Evolutionary conservation across 2,888 invertebrate species (phyloP), one percentile per base, ranked within the genome.

Genomic region (Amaurobius ferox): DNA sequence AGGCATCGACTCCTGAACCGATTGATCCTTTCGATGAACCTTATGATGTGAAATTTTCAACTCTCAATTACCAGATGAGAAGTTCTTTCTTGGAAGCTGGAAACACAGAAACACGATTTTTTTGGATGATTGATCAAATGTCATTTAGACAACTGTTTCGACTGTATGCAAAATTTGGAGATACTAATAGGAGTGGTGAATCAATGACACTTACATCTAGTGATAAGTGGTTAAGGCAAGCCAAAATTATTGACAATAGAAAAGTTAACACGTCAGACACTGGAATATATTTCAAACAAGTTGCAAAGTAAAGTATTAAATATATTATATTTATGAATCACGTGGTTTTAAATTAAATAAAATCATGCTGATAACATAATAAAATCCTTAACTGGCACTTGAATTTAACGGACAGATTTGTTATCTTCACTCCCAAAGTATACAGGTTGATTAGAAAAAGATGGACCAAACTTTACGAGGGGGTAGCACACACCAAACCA

Each of bases 141-240:
- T 78, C 92, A 61, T 94, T 94, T 79, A 93, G 94, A 91, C 94
- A 95, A 83, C 94, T 94, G 73, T 96, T 96, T 91, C 94, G 94
- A 90, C 94, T 94, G 1, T 97, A 96, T 91, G 94, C 95, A 1
- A 96, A 96, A 92, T 97, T 96, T 91, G 97, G 96, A 0, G 96
- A 97, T 90, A 93, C 93, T 1, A 96, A 96, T 91, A 95, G 96
- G 16, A 96, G 96, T 90, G 97, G 96, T 0, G 96, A 95, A 91
- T 93, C 93, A 61, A 95, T 97, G 88, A 96, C 96, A 0, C 93
- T 97, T 16, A 95, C 95, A 9, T 96, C 97, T 91, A 95, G 96
- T 90, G 97, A 97, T 91, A 97, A 96, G 92, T 97, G 97, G 97
- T 95, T 97, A 94, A 96, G 96, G 90, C 97, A 97, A 91, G 96